Base-by-base conservation (phyloP, 2,888 invertebrate genomes). In the Lepidochitona cinerea region DNA sequence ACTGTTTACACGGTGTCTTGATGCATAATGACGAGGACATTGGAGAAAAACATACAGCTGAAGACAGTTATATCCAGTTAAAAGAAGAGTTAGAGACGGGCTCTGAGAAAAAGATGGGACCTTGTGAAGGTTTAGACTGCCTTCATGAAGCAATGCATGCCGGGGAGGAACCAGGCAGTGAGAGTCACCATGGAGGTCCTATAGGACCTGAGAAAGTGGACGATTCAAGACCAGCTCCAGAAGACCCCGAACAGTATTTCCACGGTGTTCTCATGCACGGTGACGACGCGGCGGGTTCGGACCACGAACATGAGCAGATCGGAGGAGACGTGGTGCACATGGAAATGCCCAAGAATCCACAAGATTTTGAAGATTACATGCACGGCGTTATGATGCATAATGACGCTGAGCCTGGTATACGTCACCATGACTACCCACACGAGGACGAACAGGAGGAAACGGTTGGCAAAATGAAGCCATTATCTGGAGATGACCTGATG, bases 201-300 rank as follows among this genome's bases (percentile, higher is more conserved):
- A 36, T 65, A 4, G 69, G 33, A 5, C 53, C 37, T 1, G 32
- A 18, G 54, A 68, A n/a, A 71, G 53, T n/a, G 52, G 70, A 3
- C 68, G 73, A 33, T 71, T 69, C 12, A 53, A 68, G 18, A 68
- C 26, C 70, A 7, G 79, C 79, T 5, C 82, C 83, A 0, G 65
- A 72, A 9, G 79, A 79, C 35, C 81, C 82, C 7, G 83, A 81
- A 14, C 75, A 80, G 9, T 75, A 78, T 36, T 76, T 84, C n/a
- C 85, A 86, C 66, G 84, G 83, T 0, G 77, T 77, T 0, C 71
- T 85, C n/a, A 85, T 86, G 85, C 85, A 86, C 54, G 82, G 78
- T 0, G 85, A 82, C 49, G 37, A 70, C 1, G 71, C 73, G 14
- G 36, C 73, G 0, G 79, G 80, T 0, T 54, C 73, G 7, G 75